Conservation (phyloP, 2,113 vertebrate species). For the Ramphastos sulfuratus region DNA sequence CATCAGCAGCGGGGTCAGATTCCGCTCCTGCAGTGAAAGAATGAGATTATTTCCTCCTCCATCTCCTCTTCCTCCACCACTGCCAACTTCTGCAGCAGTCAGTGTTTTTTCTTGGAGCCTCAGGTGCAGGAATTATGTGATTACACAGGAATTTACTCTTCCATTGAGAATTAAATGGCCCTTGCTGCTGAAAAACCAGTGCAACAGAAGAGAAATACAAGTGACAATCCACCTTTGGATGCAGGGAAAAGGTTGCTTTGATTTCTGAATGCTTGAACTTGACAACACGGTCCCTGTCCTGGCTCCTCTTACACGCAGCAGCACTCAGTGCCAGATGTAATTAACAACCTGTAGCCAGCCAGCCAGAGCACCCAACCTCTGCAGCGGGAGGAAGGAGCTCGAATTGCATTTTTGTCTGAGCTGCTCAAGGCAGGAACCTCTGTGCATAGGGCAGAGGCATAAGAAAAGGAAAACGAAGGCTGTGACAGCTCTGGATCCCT, state of each 20-base stretch:
- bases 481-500: background rate
- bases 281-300: background rate
- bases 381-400: background rate
- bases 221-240: background rate
- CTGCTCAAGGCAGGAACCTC: fast-evolving
- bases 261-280: background rate
- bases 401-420: background rate
- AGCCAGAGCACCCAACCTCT: background rate
- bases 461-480: background rate
- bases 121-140: conserved; percentile 29
- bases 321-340: fast-evolving
- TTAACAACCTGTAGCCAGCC: background rate
- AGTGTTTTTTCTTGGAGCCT: conserved; percentile 32
- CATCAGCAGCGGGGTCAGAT: background rate
- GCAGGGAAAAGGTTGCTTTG: background rate
- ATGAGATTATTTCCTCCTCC: conserved; percentile 63
- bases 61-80: conserved; percentile 53
- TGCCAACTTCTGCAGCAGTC: conserved; percentile 19
- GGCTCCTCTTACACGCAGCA: background rate
- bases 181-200: background rate
- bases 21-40: conserved; percentile 36
- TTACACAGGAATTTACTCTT: background rate
- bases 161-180: background rate
- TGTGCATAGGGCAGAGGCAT: background rate
- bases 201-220: background rate